phyloP scores from a whole-genome alignment of 1,140 invertebrate genomes.

The Drosophila azteca region DNA sequence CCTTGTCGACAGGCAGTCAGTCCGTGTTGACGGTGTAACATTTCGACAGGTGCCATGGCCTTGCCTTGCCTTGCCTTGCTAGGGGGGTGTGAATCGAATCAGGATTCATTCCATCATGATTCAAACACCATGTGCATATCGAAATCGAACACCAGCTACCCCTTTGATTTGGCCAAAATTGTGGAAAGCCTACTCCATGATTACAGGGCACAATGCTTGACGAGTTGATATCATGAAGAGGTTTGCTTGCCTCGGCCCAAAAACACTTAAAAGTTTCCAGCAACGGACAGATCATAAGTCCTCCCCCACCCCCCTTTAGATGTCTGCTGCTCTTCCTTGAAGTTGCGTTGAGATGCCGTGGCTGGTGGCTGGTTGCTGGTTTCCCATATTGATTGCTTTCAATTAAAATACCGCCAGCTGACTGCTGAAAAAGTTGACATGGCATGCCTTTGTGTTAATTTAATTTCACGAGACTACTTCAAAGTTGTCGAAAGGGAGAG shows the following conservation, averaged over 20 bases:
- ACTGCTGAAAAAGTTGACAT: slow-evolving; percentile 59
- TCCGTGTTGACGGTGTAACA: background rate
- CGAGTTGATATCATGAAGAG: too few species aligned
- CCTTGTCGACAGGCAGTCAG: background rate
- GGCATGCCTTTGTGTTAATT: slow-evolving; percentile 76
- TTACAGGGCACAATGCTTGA: too few species aligned
- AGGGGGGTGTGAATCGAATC: slow-evolving; percentile 33
- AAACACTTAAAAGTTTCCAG: too few species aligned
- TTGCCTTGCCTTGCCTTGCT: too few species aligned
- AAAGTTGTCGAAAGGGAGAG: slow-evolving; percentile 55
- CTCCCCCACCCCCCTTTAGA: background rate
- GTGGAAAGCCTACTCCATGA: too few species aligned
- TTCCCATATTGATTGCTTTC: slow-evolving; percentile 73
- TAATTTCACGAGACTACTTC: slow-evolving; percentile 70
- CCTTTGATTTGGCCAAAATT: too few species aligned
- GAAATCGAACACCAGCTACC: too few species aligned
- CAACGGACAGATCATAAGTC: slow-evolving; percentile 16
- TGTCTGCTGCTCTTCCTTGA: background rate
- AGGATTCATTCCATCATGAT: slow-evolving; percentile 17
- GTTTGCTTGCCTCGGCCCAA: too few species aligned
- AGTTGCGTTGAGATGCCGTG: slow-evolving; percentile 12
- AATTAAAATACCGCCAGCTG: slow-evolving; percentile 75
- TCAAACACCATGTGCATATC: slow-evolving; percentile 1
- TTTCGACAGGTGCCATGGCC: slow-evolving; percentile 24
- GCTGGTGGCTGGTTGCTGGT: background rate